These are phyloP conservation scores for Reticulitermes speratus DNA, from an alignment of 1,140 invertebrate species.

Conservation along the genomic window DNA sequence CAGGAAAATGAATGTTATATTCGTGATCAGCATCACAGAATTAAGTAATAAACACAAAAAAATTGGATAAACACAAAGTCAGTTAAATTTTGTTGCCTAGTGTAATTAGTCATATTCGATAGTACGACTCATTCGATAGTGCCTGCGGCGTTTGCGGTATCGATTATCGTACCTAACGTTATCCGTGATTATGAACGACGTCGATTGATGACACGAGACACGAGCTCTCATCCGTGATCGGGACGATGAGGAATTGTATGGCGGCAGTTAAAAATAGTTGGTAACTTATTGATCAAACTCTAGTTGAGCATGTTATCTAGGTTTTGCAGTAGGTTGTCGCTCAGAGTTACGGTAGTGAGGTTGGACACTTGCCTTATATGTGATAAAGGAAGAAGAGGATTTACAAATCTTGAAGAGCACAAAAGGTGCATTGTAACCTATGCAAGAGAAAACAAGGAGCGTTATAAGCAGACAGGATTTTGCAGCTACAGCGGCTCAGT, in stretches of 20 bases:
- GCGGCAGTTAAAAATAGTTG: neutral
- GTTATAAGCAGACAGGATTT: neutral
- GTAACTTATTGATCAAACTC: neutral
- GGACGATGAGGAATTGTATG: neutral
- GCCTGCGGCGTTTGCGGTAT: no score
- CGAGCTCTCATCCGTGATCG: no score
- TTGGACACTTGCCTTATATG: neutral
- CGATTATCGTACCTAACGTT: no score
- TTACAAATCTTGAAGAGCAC: neutral
- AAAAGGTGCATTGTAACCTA: neutral
- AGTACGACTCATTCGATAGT: no score
- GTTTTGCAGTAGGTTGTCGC: neutral
- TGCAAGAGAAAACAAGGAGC: neutral
- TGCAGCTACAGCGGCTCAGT: neutral
- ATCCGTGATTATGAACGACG: neutral
- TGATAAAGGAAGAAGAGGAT: neutral
- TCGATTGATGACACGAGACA: neutral
- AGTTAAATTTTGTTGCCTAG: no score
- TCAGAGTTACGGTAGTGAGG: neutral
- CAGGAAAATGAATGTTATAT: no score
- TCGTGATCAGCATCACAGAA: no score
- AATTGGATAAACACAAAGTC: no score
- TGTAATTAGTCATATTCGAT: no score
- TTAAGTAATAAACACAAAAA: no score
- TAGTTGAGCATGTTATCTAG: neutral